Conservation (phyloP, 1,140 invertebrate genomes). For the Forficula auricularia region DNA sequence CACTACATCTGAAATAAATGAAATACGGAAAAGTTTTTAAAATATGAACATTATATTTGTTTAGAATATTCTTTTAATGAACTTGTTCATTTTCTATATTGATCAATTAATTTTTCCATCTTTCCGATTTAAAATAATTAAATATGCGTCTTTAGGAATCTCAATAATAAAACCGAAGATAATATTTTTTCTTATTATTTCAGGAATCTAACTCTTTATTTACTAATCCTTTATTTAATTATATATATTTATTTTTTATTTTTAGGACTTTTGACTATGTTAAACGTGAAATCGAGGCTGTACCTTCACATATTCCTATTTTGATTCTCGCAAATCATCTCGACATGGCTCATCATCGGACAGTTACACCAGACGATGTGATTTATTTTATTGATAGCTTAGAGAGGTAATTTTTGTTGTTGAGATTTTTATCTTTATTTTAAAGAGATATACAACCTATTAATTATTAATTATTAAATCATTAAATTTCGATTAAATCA, state of each 20-base stretch:
- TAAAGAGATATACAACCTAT: neutral
- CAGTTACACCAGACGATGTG: conserved; percentile 52
- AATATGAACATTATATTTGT: too few species aligned
- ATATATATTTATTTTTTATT: conserved; percentile 16
- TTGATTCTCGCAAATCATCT: conserved; percentile 85
- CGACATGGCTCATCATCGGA: conserved; percentile 87
- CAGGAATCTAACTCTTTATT: neutral
- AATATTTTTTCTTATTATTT: too few species aligned
- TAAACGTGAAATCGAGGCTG: conserved; percentile 65
- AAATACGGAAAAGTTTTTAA: too few species aligned
- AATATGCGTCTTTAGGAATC: too few species aligned
- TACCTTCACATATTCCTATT: conserved; percentile 75
- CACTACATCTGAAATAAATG: too few species aligned
- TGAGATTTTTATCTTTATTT: neutral
- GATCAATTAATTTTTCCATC: too few species aligned
- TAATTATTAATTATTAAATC: neutral
- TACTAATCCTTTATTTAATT: neutral
- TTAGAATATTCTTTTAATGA: too few species aligned
- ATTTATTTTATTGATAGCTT: conserved; percentile 44
- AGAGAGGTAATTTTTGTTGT: conserved; percentile 16
- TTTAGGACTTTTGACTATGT: conserved; percentile 89
- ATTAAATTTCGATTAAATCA: too few species aligned
- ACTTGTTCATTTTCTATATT: too few species aligned
- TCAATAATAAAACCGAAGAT: too few species aligned
- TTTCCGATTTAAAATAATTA: too few species aligned